These are phyloP conservation scores for Bergia sp. DNA, from an alignment of 92 coral and sea anemone species.

Conservation along the genomic window DNA sequence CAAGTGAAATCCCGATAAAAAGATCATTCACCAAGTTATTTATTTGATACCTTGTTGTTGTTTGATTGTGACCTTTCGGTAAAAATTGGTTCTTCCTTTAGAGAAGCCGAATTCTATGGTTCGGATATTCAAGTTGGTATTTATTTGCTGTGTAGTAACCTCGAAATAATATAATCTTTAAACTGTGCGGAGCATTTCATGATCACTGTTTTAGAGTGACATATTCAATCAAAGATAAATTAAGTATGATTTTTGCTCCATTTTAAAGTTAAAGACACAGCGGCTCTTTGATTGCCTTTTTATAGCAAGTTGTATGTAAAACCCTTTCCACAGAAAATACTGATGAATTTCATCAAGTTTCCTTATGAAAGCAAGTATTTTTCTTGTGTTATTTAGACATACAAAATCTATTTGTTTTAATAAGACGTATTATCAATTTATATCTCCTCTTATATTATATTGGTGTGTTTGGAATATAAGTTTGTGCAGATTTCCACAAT, in stretches of 20 bases:
- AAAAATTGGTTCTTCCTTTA: slow-evolving; percentile 9
- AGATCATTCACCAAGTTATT: slow-evolving; percentile 20
- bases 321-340: not conserved
- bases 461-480: not conserved
- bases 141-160: slow-evolving; percentile 22
- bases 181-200: slow-evolving; percentile 3
- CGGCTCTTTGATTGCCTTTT: not conserved
- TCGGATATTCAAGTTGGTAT: slow-evolving; percentile 25
- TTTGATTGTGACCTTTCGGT: slow-evolving; percentile 38
- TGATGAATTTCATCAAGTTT: not conserved
- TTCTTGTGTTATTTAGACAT: not conserved
- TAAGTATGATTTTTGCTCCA: not conserved
- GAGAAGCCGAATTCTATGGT: slow-evolving; percentile 41
- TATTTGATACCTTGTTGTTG: slow-evolving; percentile 16
- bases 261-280: not conserved
- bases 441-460: not conserved
- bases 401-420: slow-evolving; percentile 11
- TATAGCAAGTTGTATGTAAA: not conserved
- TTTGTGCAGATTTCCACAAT: not conserved
- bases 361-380: not conserved
- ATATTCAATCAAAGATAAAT: slow-evolving; percentile 11
- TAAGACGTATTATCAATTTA: not conserved
- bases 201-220: slow-evolving; percentile 7
- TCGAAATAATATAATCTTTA: slow-evolving; percentile 4
- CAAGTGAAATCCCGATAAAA: slow-evolving; percentile 24